Evolutionary conservation across 2,797 vertebrate genomes (phyloP).

Genomic region (Chaetophractus vellerosus): DNA sequence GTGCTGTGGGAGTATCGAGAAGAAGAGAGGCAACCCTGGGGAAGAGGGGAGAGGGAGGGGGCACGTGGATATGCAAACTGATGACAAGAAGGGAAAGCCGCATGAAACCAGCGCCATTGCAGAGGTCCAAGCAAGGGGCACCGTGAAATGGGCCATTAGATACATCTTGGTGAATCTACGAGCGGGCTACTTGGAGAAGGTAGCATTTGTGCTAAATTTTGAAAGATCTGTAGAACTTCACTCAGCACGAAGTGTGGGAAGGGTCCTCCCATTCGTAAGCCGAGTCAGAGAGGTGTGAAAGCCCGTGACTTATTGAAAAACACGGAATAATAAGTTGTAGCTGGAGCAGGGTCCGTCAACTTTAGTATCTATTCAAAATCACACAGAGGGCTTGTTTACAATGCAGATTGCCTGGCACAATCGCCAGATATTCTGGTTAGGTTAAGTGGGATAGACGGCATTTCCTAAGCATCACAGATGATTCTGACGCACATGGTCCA

Average conservation of each 20-base stretch:
- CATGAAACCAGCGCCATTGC: neutral
- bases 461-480: neutral
- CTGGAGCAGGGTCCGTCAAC: neutral
- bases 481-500: neutral
- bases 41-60: neutral
- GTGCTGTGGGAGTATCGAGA: neutral
- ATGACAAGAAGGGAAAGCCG: neutral
- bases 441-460: neutral
- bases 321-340: neutral
- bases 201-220: neutral
- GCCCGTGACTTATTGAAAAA: neutral
- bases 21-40: neutral
- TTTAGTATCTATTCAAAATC: constrained; percentile 12
- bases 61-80: neutral
- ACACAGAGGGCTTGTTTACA: neutral
- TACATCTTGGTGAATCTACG: neutral
- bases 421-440: neutral
- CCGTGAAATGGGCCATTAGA: neutral
- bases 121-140: neutral
- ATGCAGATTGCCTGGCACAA: neutral
- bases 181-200: neutral
- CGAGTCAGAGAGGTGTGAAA: neutral
- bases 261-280: neutral
- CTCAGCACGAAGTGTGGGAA: neutral
- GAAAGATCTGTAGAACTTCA: neutral